These are phyloP conservation scores for Bruchidius siliquastri DNA, from an alignment of 2,888 invertebrate genomes.

Conservation along the genomic window DNA sequence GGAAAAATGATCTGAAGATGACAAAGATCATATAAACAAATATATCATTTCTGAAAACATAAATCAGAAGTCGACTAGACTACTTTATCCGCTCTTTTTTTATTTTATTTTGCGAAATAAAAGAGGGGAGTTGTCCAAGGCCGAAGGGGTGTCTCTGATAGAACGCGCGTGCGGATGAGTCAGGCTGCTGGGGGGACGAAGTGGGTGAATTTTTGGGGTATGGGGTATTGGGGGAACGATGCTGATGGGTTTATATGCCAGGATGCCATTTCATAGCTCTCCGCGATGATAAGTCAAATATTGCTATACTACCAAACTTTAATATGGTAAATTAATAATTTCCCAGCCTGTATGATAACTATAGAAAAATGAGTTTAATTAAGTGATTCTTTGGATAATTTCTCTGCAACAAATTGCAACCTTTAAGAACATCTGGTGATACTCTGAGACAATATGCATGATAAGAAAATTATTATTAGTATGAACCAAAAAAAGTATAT, in stretches of 20 bases:
- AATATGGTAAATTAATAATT: no score
- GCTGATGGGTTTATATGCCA: not conserved
- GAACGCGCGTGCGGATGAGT: not conserved
- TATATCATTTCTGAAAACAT: not conserved
- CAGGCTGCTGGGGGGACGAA: not conserved
- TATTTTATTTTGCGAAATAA: not conserved
- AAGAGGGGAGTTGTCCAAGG: not conserved
- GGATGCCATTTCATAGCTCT: not conserved
- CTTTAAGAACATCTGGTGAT: no score
- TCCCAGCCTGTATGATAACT: no score
- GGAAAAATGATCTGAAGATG: no score
- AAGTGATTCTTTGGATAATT: no score
- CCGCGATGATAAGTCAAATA: not conserved
- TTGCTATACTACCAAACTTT: no score
- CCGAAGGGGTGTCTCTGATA: not conserved
- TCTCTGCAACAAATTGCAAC: no score
- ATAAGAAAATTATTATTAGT: no score
- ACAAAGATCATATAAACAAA: no score
- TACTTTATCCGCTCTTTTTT: not conserved
- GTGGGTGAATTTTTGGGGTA: not conserved
- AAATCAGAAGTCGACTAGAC: not conserved
- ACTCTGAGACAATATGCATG: no score
- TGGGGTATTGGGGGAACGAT: not conserved
- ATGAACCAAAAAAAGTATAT: no score
- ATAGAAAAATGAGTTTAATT: no score